Base-by-base conservation (phyloP, 1,140 invertebrate genomes). In the Drosophila seguyi region DNA sequence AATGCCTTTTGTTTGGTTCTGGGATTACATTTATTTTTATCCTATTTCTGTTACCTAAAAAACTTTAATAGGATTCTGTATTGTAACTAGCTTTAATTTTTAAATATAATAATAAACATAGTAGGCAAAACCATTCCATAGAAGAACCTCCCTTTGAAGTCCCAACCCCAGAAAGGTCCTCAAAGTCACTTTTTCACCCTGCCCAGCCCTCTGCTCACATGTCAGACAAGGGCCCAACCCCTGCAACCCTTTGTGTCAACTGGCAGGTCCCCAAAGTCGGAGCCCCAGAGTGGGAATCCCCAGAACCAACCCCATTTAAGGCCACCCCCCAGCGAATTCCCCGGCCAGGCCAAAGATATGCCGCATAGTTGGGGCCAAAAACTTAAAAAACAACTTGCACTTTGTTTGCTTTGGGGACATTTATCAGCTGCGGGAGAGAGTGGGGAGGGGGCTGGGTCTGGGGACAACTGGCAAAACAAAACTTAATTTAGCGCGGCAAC, bases 331-430 rank as follows among this genome's bases (percentile, higher is more conserved):
- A 61, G 48, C 62, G 44, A 44, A 41, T 45, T 36, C 42, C 34
- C 55, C 5, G 50, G 36, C n/a, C 44, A 36, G 67, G 77, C 67
- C 78, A 75, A 67, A 85, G 82, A 85, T 81, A 86, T 59, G 68
- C 74, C 79, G 69, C 83, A 87, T 87, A 87, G 83, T 86, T 81
- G 67, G 67, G 75, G 67, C 50, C 67, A 44, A 84, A 88, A 84
- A 87, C 83, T 87, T 88, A 80, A 87, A 88, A 80, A 84, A 88
- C 76, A 88, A 87, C 84, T 88, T 87, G 84, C 84, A 88, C 80
- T 87, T 71, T 84, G 84, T 88, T 80, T 88, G 84, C 84, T 84
- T 87, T 80, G 76, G 84, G 84, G 80, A 88, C 80, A 87, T 87
- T 88, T 88, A 87, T 87, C 83, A 87, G 84, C 61, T 80, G 52